These are phyloP conservation scores for Anorthoa munda DNA, from an alignment of 2,888 invertebrate species.

Conservation along the genomic window DNA sequence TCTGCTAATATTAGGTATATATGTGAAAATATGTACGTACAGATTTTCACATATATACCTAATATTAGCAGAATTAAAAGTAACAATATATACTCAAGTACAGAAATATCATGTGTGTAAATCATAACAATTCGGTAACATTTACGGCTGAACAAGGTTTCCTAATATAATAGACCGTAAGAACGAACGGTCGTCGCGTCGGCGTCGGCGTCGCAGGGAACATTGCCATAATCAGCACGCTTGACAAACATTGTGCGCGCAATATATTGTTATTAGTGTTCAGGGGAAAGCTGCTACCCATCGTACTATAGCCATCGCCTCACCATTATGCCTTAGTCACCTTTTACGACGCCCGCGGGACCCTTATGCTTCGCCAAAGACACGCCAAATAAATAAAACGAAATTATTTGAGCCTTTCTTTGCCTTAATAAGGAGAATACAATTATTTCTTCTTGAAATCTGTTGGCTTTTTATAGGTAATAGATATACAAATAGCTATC, in stretches of 20 bases:
- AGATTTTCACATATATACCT: no score
- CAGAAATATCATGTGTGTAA: constrained; percentile 11
- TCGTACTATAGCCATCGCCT: constrained; percentile 26
- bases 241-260: constrained; percentile 42
- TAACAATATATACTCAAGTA: constrained; percentile 1
- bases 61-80: neutral
- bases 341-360: constrained; percentile 40
- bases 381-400: constrained; percentile 34
- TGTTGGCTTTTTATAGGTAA: neutral
- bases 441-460: constrained; percentile 11
- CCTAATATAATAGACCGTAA: constrained; percentile 24
- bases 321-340: constrained; percentile 48
- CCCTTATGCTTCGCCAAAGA: constrained; percentile 27
- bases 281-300: constrained; percentile 48
- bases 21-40: no score
- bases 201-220: constrained; percentile 12
- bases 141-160: constrained; percentile 13
- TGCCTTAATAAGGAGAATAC: constrained; percentile 8
- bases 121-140: constrained; percentile 43
- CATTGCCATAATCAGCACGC: constrained; percentile 32
- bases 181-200: constrained; percentile 20
- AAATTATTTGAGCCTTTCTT: constrained; percentile 28
- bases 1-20: no score
- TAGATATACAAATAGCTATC: neutral
- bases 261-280: constrained; percentile 53